Conservation (phyloP, 1,140 invertebrate genomes). For the Holotrichia oblita region DNA sequence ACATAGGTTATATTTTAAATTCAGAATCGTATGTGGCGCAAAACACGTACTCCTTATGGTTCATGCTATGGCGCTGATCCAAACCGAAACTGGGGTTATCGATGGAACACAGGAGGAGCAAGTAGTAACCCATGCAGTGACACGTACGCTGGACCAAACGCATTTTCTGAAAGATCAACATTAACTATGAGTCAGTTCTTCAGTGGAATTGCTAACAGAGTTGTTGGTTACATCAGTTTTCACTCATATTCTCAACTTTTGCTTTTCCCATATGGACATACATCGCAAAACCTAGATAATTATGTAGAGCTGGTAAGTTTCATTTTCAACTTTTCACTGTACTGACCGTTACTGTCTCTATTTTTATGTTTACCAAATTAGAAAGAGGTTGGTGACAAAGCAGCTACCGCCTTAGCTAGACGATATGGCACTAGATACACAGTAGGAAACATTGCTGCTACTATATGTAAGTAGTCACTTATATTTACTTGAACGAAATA, state of each 20-base stretch:
- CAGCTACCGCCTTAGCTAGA: slow-evolving; percentile 66
- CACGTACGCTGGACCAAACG: slow-evolving; percentile 72
- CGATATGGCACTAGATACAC: slow-evolving; percentile 73
- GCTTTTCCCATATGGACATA: slow-evolving; percentile 77
- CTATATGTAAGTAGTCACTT: slow-evolving; percentile 67
- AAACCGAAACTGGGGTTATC: slow-evolving; percentile 79
- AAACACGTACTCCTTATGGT: slow-evolving; percentile 69
- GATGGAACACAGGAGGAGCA: slow-evolving; percentile 73
- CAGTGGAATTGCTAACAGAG: slow-evolving; percentile 62
- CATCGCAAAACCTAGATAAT: slow-evolving; percentile 66
- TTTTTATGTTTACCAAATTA: slow-evolving; percentile 56
- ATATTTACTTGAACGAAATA: not conserved
- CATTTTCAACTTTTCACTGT: not conserved
- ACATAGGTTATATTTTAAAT: too few relatives aligned
- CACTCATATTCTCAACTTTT: slow-evolving; percentile 82
- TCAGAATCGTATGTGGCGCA: slow-evolving; percentile 78
- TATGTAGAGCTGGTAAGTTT: slow-evolving; percentile 70
- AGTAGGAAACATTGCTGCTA: slow-evolving; percentile 67
- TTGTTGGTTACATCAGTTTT: slow-evolving; percentile 76
- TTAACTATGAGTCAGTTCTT: slow-evolving; percentile 67
- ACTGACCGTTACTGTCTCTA: too few relatives aligned
- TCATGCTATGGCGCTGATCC: slow-evolving; percentile 73
- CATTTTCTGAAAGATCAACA: slow-evolving; percentile 82
- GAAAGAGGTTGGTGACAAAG: slow-evolving; percentile 67
- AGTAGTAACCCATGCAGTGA: slow-evolving; percentile 75